Evolutionary conservation across 2,888 invertebrate genomes (phyloP).

Genomic region (Vesta saturnalis): DNA sequence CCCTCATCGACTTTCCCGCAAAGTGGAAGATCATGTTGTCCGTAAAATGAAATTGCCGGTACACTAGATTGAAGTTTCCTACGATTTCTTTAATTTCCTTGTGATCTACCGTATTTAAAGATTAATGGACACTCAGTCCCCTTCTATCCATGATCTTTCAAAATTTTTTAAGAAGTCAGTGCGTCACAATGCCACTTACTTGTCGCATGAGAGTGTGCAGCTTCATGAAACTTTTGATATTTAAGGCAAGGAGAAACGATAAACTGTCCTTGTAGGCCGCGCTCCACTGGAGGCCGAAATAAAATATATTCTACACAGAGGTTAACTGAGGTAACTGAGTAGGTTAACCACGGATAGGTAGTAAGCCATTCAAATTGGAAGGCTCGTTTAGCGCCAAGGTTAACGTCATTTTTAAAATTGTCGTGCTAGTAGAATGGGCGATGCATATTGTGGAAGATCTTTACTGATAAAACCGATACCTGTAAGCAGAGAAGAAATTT

Average conservation of each 20-base stretch:
- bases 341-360: not conserved
- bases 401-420: not conserved
- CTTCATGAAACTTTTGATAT: constrained; percentile 47
- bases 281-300: not conserved
- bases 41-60: constrained; percentile 47
- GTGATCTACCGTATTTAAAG: constrained; percentile 46
- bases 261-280: not conserved
- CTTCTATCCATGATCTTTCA: constrained; percentile 2
- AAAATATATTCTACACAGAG: not conserved
- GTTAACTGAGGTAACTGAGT: not conserved
- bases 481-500: too few species aligned
- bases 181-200: not conserved
- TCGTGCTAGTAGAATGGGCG: too few species aligned
- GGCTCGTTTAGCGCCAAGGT: not conserved
- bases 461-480: too few species aligned
- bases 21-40: constrained; percentile 44
- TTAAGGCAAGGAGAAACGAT: constrained; percentile 41
- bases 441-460: too few species aligned
- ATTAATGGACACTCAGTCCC: constrained; percentile 38
- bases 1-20: constrained; percentile 40
- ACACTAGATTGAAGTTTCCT: too few species aligned
- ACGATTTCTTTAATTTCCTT: too few species aligned
- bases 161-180: not conserved
- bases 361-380: not conserved
- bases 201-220: constrained; percentile 31